Base-by-base conservation (phyloP, 1,140 invertebrate species). In the Drosophila persimilis region DNA sequence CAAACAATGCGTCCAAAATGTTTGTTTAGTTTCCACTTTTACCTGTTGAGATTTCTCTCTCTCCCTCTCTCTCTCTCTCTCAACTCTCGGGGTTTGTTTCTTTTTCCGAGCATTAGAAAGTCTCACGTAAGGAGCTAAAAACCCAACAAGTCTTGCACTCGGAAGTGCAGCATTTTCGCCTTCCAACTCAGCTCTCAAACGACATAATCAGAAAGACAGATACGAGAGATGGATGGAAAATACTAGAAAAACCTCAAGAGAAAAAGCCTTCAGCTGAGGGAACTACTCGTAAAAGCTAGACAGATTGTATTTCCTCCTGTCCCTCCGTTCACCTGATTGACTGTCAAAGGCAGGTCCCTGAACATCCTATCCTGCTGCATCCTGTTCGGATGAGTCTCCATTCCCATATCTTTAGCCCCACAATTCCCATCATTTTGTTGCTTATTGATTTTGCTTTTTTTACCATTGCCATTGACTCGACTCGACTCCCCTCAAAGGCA, bases 251-350 rank as follows among this genome's bases (percentile, higher is more conserved):
- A 41, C 15, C 51, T 41, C 51, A 41, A 57, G 22, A 54, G 17
- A 43, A 7, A 8, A 13, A 29, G 0, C 6, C 26, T 17, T 41
- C 50, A 50, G 3, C 43, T 17, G 13, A 22, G 24, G 17, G 13
- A 11, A 17, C 48, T 8, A 26, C 24, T 26, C 24, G 24, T 26
- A n/a, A 47, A 54, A 47, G 41, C 47, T 44, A 73, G 61, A 74
- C 55, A 67, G 62, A 75, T 75, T 75, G 73, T 35, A 51, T 61
- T 48, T 57, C 51, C 51, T 39, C 35, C 35, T 39, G 35, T 13
- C 46, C 8, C 4, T 8, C 20, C 39, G 65, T 73, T 46, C 61
- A 54, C 70, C 43, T 74, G 72, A 74, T 73, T 74, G 73, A 66
- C 62, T 75, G 72, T 61, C 73, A 75, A 74, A 75, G 54, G 8